These are phyloP conservation scores for Gasteruption jaculator DNA, from an alignment of 2,888 invertebrate genomes.

Conservation along the genomic window DNA sequence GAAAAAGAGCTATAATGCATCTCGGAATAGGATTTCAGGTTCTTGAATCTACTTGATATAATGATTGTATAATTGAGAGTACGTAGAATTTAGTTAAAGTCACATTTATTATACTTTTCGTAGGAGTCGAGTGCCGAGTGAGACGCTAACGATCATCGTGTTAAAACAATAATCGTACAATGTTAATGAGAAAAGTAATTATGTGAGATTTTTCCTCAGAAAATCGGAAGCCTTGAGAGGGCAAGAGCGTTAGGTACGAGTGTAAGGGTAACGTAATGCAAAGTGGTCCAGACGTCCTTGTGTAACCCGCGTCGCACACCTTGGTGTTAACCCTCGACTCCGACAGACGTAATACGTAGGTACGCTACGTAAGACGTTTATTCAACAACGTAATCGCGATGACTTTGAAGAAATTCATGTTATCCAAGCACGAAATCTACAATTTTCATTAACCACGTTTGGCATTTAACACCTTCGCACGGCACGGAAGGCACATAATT, in stretches of 20 bases:
- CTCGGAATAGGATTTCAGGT: too few relatives aligned
- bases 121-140: too few relatives aligned
- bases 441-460: too few relatives aligned
- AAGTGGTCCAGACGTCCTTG: slow-evolving; percentile 36
- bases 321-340: slow-evolving; percentile 22
- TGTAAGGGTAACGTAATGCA: slow-evolving; percentile 29
- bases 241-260: slow-evolving; percentile 18
- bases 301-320: too few relatives aligned
- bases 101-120: slow-evolving; percentile 35
- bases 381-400: slow-evolving; percentile 24
- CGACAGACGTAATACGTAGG: slow-evolving; percentile 14
- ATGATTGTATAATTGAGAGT: slow-evolving; percentile 33
- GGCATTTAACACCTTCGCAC: slow-evolving; percentile 26
- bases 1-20: too few relatives aligned
- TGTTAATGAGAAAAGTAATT: slow-evolving; percentile 49
- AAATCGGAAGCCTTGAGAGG: slow-evolving; percentile 31
- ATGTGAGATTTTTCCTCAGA: slow-evolving; percentile 34
- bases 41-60: too few relatives aligned
- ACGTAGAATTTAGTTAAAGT: slow-evolving; percentile 33
- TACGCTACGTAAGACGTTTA: slow-evolving; percentile 25
- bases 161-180: slow-evolving; percentile 39
- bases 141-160: slow-evolving; percentile 30
- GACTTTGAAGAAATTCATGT: neutral
- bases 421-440: too few relatives aligned
- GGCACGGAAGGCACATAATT: neutral